Evolutionary conservation across 30 jellyfish, hydroid and myxozoan genomes (phyloP).

Genomic region (Turritopsis rubra): DNA sequence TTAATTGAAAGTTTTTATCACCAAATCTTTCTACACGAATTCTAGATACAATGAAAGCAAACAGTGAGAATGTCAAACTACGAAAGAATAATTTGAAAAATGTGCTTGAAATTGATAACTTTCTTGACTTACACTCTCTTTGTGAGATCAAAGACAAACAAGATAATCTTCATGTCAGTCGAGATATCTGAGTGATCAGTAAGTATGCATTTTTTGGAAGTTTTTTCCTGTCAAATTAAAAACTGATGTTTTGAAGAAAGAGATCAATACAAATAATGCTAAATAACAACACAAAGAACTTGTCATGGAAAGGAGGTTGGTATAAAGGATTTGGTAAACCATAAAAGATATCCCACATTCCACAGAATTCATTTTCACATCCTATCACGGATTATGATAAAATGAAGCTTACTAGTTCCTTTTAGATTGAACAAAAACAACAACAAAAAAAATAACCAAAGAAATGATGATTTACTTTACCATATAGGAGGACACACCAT

Average conservation of each 20-base stretch:
- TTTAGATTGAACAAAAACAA: not conserved
- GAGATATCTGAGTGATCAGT: constrained; percentile 3
- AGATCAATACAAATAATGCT: not conserved
- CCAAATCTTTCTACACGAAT: constrained; percentile 19
- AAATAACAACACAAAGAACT: too few species aligned
- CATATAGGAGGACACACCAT: constrained; percentile 92
- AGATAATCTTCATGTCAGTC: constrained; percentile 38
- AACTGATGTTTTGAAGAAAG: not conserved
- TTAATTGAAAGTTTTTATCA: not conserved
- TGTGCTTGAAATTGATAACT: not conserved
- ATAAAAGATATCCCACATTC: too few species aligned
- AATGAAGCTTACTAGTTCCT: too few species aligned
- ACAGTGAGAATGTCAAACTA: not conserved
- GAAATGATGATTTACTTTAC: constrained; percentile 21
- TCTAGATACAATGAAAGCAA: not conserved
- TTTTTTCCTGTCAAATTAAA: constrained; percentile 13
- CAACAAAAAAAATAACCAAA: not conserved
- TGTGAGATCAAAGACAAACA: constrained; percentile 41
- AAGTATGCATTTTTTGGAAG: constrained; percentile 19
- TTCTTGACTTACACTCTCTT: constrained; percentile 30
- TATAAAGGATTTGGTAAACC: too few species aligned
- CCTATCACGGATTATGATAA: too few species aligned
- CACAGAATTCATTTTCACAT: too few species aligned
- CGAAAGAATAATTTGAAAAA: not conserved
- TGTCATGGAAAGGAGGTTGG: too few species aligned